Evolutionary conservation across 2,888 invertebrate genomes (phyloP), one percentile per base, ranked within the genome.

Genomic region (Ormyrus thymus): DNA sequence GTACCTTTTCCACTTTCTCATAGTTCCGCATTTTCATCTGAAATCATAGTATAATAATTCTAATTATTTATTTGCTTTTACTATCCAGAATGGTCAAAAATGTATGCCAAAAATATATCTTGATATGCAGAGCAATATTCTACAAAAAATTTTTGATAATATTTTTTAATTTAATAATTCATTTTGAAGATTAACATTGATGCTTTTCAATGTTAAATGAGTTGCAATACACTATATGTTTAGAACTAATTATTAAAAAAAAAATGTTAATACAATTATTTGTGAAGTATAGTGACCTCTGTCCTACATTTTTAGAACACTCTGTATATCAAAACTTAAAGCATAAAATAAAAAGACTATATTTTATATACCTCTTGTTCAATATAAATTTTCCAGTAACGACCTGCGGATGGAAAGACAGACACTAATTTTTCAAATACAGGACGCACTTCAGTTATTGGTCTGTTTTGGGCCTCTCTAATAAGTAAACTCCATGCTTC

Each of bases 351-450:
- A 55, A 48, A 29, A 29, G 62, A 56, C 15, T 50, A 66, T 29
- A 7, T 53, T 76, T 74, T 50, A 53, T 80, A 85, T 87, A 97
- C 96, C 95, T 98, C 98, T 91, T 98, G 97, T 89, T 98, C 98
- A 85, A 98, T 98, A 91, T 98, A 99, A 84, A 98, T 97, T 91
- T 98, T 98, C 99, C 99, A 99, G 90, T 97, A 99, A 78, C 98
- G 93, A 2, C 99, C 99, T 6, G 98, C 97, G 53, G 97, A 98
- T 0, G 99, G 98, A 88, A 99, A 99, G 7, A 97, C 97, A 0
- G 93, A 91, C 0, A 99, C 96, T n/a, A 99, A 92, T 84, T 96
- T 96, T 90, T 99, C 99, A 88, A 98, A 99, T 85, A 98, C 93
- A 0, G 94, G 92, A 65, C 99, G 93, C 6, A 98, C 97, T 89